These are phyloP conservation scores for Lomographa bimaculata DNA, from an alignment of 2,888 invertebrate genomes.

Conservation along the genomic window DNA sequence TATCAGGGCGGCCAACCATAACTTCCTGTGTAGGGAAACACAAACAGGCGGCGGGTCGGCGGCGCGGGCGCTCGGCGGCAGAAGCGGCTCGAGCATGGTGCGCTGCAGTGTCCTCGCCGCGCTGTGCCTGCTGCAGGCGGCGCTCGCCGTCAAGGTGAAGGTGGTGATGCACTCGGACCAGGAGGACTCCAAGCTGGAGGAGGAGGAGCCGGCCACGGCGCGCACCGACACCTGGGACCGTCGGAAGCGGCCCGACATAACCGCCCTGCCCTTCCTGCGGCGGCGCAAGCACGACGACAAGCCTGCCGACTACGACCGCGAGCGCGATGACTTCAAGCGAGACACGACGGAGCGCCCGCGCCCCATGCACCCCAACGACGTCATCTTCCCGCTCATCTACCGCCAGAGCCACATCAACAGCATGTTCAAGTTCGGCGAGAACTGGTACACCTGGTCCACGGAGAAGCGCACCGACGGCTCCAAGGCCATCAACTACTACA, in stretches of 20 bases:
- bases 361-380: conserved; percentile 67
- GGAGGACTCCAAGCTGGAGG: conserved; percentile 64
- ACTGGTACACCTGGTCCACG: conserved; percentile 76
- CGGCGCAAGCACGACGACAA: conserved; percentile 47
- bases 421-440: conserved; percentile 76
- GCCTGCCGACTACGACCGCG: conserved; percentile 56
- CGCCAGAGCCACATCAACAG: conserved; percentile 70
- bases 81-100: conserved; percentile 44
- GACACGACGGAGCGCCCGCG: conserved; percentile 52
- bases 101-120: conserved; percentile 39
- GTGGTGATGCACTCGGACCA: conserved; percentile 70
- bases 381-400: conserved; percentile 72
- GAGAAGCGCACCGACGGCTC: conserved; percentile 69
- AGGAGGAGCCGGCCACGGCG: conserved; percentile 43
- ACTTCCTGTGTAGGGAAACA: conserved; percentile 12
- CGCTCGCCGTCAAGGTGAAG: conserved; percentile 66
- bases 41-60: conserved; percentile 2
- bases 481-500: conserved; percentile 64
- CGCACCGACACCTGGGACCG: conserved; percentile 50
- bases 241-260: conserved; percentile 44
- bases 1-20: conserved; percentile 21
- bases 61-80: neutral
- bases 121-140: conserved; percentile 45
- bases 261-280: conserved; percentile 59
- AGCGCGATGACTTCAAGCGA: conserved; percentile 17